Base-by-base conservation (phyloP, 2,888 invertebrate genomes). In the Scaptomyza caliginosa region DNA sequence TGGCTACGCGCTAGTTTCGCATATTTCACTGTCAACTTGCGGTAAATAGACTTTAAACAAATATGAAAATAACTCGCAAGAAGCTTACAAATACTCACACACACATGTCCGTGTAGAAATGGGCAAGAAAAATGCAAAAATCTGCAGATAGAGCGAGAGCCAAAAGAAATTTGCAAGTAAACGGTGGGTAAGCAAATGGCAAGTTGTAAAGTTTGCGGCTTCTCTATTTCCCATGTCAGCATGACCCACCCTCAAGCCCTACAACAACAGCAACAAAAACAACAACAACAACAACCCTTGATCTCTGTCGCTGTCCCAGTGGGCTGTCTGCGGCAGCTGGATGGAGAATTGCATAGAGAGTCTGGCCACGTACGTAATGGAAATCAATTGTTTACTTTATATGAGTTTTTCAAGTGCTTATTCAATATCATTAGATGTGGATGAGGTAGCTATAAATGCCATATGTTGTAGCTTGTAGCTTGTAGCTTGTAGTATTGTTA, bases 21-120 rank as follows among this genome's bases (percentile, higher is more conserved):
- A 83, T 83, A 83, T 83, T 83, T 83, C 83, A 83, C 83, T 83
- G 83, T 83, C 83, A 83, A 84, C 83, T 83, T 83, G 83, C 83
- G 83, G 83, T 83, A 83, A 83, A 83, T 83, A 83, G 84, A 84
- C 83, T 83, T 83, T 83, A 83, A 84, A 83, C 84, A 83, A 83
- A 83, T 83, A 83, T 83, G 82, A 81, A 83, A 81, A 81, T 83
- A 82, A 77, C 84, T 82, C 66, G 81, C 64, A 80, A 79, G 77
- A 63, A 77, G 69, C 64, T 63, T 62, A 66, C 52, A 52, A 16
- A 32, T 19, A 55, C 54, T n/a, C 13, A 63, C 43, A 39, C 28
- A 11, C 17, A 24, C 42, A 19, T 48, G 36, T 52, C 30, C 45
- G 54, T 39, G 52, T 42, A 50, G 64, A 71, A 62, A 57, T 70